These are phyloP conservation scores for Acanthaster planci DNA, from an alignment of 35 echinoderm and acorn worm species.

Conservation along the genomic window DNA sequence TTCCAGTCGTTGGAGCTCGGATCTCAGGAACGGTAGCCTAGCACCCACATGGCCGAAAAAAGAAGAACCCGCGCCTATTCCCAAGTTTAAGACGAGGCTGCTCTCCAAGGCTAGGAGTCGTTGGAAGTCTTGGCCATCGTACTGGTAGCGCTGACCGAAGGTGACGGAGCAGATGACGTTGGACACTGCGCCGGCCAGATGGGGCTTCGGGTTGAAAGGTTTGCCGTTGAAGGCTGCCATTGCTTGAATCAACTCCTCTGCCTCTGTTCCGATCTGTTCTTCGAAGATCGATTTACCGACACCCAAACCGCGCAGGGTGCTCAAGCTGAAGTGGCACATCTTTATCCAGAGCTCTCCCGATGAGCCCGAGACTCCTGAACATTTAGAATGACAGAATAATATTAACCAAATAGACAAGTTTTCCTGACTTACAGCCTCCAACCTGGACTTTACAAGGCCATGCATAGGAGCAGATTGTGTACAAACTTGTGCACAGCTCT, in stretches of 20 bases:
- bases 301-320: constrained; percentile 70
- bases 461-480: too few species aligned
- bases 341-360: constrained; percentile 63
- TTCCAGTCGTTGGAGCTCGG: too few species aligned
- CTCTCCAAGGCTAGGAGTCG: too few species aligned
- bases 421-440: too few species aligned
- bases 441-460: too few species aligned
- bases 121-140: constrained; percentile 29
- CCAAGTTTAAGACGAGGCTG: too few species aligned
- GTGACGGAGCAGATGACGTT: constrained; percentile 58
- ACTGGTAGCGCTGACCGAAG: constrained; percentile 59
- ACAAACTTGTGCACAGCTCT: too few species aligned
- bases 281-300: constrained; percentile 78
- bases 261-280: constrained; percentile 62
- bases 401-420: too few species aligned
- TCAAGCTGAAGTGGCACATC: constrained; percentile 49
- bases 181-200: constrained; percentile 33
- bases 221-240: constrained; percentile 10
- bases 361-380: not conserved
- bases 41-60: too few species aligned
- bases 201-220: constrained; percentile 39
- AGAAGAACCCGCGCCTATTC: too few species aligned
- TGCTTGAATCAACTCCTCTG: not conserved
- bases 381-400: too few species aligned
- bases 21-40: too few species aligned